phyloP scores from a whole-genome alignment of 1,140 invertebrate species.

The Diabrotica undecimpunctata region DNA sequence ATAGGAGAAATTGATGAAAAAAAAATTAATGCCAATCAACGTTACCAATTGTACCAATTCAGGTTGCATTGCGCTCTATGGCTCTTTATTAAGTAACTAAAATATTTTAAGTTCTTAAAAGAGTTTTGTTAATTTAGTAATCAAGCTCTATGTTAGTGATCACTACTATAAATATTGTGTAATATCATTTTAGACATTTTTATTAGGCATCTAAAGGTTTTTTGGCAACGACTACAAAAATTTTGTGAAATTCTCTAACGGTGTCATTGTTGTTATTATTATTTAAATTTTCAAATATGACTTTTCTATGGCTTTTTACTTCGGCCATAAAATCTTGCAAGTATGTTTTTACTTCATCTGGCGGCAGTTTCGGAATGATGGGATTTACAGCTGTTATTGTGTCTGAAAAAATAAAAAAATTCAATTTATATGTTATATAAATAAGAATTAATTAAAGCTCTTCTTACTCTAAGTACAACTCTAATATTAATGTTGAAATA shows the following conservation, averaged over 20 bases:
- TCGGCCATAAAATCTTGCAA: constrained; percentile 55
- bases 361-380: constrained; percentile 64
- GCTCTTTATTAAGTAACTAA: no score
- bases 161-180: no score
- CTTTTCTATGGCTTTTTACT: constrained; percentile 49
- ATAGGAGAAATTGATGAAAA: no score
- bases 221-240: constrained; percentile 54
- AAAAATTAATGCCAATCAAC: no score
- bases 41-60: no score
- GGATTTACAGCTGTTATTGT: constrained; percentile 71
- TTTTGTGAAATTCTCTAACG: constrained; percentile 50
- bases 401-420: constrained; percentile 51
- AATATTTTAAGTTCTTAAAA: no score
- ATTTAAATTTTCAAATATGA: constrained; percentile 46
- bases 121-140: no score
- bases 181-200: no score
- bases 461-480: no score
- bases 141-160: no score
- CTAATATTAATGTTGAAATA: neutral
- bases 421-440: constrained; percentile 8
- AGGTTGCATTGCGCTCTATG: no score
- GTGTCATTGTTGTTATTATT: constrained; percentile 46
- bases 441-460: constrained; percentile 6
- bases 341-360: constrained; percentile 60
- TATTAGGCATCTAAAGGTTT: constrained; percentile 20